These are phyloP conservation scores for Bombyx mandarina DNA, from an alignment of 1,140 invertebrate genomes.

Conservation along the genomic window DNA sequence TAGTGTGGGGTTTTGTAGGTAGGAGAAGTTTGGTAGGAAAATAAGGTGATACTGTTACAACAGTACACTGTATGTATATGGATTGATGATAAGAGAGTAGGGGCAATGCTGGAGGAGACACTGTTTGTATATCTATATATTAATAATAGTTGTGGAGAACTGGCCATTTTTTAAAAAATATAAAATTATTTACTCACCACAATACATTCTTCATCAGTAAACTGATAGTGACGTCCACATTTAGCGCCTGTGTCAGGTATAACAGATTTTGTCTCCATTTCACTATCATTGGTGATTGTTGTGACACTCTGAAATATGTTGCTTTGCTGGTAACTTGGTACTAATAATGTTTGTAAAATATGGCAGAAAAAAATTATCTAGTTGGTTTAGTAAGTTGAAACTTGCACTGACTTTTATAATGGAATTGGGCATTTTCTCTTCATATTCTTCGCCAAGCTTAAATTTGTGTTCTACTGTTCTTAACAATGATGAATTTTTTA, in stretches of 20 bases:
- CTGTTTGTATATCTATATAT: conserved; percentile 4
- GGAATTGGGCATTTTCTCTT: conserved; percentile 66
- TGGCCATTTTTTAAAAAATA: background rate
- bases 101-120: no score
- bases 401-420: conserved; percentile 39
- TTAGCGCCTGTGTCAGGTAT: conserved; percentile 63
- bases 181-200: conserved; percentile 64
- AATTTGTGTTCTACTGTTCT: conserved; percentile 59
- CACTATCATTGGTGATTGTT: conserved; percentile 66
- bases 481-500: conserved; percentile 71
- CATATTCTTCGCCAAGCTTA: conserved; percentile 68
- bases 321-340: background rate
- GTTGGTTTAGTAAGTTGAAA: background rate
- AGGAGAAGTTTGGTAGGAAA: no score
- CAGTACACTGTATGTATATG: no score
- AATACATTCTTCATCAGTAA: conserved; percentile 71
- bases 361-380: background rate
- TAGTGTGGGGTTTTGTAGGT: no score
- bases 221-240: conserved; percentile 70
- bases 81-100: no score
- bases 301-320: conserved; percentile 66
- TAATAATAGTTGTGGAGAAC: background rate
- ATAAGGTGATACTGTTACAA: no score
- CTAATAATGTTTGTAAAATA: background rate
- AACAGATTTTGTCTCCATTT: conserved; percentile 67